Conservation (phyloP, 2,113 vertebrate species). For the Passer domesticus region DNA sequence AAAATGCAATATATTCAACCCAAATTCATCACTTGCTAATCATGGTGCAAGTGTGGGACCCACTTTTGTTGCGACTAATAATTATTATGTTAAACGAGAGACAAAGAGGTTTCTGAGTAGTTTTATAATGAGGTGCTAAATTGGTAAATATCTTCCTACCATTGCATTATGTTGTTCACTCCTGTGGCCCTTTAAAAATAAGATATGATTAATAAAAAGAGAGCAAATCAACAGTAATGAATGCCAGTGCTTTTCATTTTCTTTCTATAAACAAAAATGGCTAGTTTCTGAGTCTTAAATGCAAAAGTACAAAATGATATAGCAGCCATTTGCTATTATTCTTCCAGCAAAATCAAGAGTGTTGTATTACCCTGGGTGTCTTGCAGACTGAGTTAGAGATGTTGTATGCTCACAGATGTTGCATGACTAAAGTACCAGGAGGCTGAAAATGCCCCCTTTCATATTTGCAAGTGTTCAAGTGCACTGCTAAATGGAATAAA, state of each 20-base stretch:
- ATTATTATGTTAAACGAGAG: conserved; percentile 64
- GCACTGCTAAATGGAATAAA: background rate
- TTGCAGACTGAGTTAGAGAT: background rate
- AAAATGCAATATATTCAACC: conserved; percentile 47
- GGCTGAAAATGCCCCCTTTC: background rate
- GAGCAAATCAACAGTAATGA: conserved; percentile 41
- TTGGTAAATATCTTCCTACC: conserved; percentile 52
- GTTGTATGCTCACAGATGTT: background rate
- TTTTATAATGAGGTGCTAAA: conserved; percentile 53
- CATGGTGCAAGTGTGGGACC: conserved; percentile 44
- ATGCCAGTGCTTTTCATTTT: conserved; percentile 47
- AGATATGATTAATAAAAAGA: conserved; percentile 57
- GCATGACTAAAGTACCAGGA: background rate
- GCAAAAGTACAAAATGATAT: background rate
- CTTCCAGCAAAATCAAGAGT: background rate
- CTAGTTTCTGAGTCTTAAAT: conserved; percentile 6
- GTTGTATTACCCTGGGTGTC: background rate
- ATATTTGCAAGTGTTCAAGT: background rate
- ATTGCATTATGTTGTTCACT: conserved; percentile 31
- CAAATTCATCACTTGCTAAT: conserved; percentile 33
- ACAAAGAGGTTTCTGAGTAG: conserved; percentile 54
- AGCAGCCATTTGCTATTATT: background rate
- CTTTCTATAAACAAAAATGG: conserved; percentile 39
- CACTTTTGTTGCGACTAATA: conserved; percentile 59
- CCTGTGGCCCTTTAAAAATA: conserved; percentile 49